These are phyloP conservation scores for Eriosoma lanigerum DNA, from an alignment of 1,140 invertebrate species.

Conservation along the genomic window DNA sequence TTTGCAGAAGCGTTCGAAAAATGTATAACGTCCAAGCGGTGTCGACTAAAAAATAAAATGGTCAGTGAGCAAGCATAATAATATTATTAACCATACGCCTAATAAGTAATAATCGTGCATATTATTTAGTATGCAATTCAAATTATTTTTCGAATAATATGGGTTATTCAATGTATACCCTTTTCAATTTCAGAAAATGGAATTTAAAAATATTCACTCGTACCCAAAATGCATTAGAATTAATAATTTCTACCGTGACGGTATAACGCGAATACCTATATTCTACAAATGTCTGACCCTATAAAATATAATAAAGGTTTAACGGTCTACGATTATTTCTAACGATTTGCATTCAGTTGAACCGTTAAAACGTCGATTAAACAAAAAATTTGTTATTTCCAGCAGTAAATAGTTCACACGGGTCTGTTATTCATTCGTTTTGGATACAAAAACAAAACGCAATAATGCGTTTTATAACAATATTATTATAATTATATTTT, in stretches of 20 bases:
- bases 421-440: not conserved
- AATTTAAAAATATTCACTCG: not conserved
- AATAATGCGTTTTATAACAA: too few relatives aligned
- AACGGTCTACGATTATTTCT: not conserved
- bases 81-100: too few relatives aligned
- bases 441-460: not conserved
- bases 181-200: not conserved
- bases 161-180: not conserved
- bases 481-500: too few relatives aligned
- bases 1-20: not conserved
- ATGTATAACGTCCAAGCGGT: not conserved
- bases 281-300: not conserved
- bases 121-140: not conserved
- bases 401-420: not conserved
- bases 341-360: not conserved
- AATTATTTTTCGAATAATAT: not conserved
- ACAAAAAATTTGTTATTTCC: not conserved
- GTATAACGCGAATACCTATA: not conserved
- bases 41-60: not conserved
- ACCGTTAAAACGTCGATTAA: not conserved
- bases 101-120: not conserved
- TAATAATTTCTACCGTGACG: not conserved
- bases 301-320: not conserved
- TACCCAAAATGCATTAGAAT: slow-evolving; percentile 15
- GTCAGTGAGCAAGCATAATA: not conserved